Evolutionary conservation across 2,888 invertebrate genomes (phyloP).

Genomic region (Lymantria monacha): DNA sequence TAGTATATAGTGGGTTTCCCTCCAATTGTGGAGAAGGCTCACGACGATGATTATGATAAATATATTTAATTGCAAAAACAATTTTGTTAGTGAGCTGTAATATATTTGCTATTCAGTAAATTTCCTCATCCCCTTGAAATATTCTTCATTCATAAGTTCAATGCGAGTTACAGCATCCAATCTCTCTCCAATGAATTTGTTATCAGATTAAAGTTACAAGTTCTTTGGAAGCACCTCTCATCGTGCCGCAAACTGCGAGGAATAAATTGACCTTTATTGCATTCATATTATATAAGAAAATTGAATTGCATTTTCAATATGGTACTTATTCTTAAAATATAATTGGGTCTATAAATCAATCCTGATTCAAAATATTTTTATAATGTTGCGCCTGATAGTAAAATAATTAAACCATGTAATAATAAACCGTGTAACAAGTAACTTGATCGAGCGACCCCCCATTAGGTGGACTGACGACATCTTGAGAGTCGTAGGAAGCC

Average conservation of each 20-base stretch:
- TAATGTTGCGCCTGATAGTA: no score
- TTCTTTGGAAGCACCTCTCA: neutral
- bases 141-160: neutral
- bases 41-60: no score
- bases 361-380: no score
- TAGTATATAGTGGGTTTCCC: no score
- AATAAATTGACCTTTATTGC: neutral
- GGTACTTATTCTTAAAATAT: constrained; percentile 1
- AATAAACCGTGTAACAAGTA: no score
- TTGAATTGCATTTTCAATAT: constrained; percentile 6
- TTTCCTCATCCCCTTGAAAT: neutral
- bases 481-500: no score
- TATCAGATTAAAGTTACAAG: neutral
- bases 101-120: neutral
- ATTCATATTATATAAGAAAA: neutral
- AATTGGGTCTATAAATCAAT: no score
- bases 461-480: no score
- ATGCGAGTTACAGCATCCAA: neutral
- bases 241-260: neutral
- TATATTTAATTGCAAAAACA: neutral
- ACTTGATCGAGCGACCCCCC: no score
- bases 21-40: no score
- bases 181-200: neutral
- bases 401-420: no score
- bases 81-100: neutral